These are phyloP conservation scores for Urocyon cinereoargenteus DNA, from an alignment of 2,797 vertebrate species.

Conservation along the genomic window DNA sequence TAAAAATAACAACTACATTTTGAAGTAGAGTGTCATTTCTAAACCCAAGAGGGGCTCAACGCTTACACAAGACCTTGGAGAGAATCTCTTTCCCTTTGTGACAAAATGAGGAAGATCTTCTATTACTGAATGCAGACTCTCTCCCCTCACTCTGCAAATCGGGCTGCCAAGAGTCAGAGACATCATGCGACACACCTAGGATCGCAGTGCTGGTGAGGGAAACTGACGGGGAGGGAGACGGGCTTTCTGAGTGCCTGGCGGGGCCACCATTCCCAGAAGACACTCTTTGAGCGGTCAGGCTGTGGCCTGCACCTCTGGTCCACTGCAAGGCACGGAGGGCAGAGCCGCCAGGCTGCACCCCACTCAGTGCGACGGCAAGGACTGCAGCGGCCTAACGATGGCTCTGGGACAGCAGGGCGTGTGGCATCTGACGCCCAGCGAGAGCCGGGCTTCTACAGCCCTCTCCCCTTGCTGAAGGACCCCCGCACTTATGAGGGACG, in stretches of 20 bases:
- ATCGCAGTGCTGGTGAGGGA: too few species aligned
- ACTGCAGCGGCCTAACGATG: too few species aligned
- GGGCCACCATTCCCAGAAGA: background rate
- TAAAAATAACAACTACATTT: background rate
- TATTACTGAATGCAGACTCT: background rate
- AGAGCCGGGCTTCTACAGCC: slow-evolving; percentile 94
- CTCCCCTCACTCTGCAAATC: background rate
- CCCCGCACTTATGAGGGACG: slow-evolving; percentile 92
- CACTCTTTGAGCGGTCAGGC: background rate
- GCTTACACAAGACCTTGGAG: background rate
- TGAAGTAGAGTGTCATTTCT: slow-evolving; percentile 29
- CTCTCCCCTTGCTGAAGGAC: slow-evolving; percentile 93
- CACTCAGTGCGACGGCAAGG: too few species aligned
- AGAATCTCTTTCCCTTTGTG: background rate
- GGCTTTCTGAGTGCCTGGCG: background rate
- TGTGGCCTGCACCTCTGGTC: background rate
- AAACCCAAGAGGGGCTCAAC: background rate
- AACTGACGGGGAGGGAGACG: background rate
- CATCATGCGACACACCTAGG: background rate
- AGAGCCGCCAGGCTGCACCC: background rate
- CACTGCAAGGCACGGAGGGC: background rate
- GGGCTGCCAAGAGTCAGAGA: background rate
- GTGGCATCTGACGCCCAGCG: slow-evolving; percentile 90
- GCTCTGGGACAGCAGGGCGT: too few species aligned
- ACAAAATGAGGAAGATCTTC: slow-evolving; percentile 1